Conservation (phyloP, 1,140 invertebrate genomes). For the Pygmarrhopalites habei region DNA sequence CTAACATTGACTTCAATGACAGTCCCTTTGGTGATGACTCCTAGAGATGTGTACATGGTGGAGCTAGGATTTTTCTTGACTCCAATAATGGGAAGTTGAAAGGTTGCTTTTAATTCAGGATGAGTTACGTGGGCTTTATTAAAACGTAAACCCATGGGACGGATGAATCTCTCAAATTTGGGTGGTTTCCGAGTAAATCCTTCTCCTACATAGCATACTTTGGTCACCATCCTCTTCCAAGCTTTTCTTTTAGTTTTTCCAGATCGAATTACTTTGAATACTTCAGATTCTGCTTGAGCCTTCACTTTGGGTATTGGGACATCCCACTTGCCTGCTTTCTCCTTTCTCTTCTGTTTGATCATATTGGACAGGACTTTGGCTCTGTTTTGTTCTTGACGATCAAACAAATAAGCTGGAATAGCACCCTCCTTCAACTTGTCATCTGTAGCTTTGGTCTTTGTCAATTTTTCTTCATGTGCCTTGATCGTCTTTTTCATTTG, state of each 20-base stretch:
- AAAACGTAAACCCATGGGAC: constrained; percentile 94
- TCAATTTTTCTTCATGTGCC: constrained; percentile 81
- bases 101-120: constrained; percentile 98
- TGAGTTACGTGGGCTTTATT: constrained; percentile 98
- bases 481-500: constrained; percentile 98
- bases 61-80: constrained; percentile 99
- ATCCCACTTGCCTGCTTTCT: constrained; percentile 99
- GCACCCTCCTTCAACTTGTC: constrained; percentile 82
- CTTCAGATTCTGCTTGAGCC: constrained; percentile 95
- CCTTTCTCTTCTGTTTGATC: constrained; percentile 99
- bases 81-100: constrained; percentile 94
- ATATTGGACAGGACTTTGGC: constrained; percentile 97
- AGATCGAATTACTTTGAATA: constrained; percentile 89
- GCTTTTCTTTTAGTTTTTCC: constrained; percentile 93
- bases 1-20: constrained; percentile 97
- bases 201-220: constrained; percentile 96
- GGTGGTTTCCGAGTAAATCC: constrained; percentile 98
- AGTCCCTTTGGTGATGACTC: constrained; percentile 98
- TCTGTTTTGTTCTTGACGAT: constrained; percentile 86
- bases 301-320: constrained; percentile 97
- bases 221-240: constrained; percentile 99
- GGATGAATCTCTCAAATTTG: constrained; percentile 98
- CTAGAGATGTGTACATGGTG: constrained; percentile 90
- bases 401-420: constrained; percentile 89
- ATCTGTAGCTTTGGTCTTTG: constrained; percentile 59